A percentile compares a stretch with the other conserved stretches of the same genome.
These are phyloP conservation scores for Pseudorectes ferrugineus DNA, from an alignment of 2,113 vertebrate species.

Conservation along the genomic window DNA sequence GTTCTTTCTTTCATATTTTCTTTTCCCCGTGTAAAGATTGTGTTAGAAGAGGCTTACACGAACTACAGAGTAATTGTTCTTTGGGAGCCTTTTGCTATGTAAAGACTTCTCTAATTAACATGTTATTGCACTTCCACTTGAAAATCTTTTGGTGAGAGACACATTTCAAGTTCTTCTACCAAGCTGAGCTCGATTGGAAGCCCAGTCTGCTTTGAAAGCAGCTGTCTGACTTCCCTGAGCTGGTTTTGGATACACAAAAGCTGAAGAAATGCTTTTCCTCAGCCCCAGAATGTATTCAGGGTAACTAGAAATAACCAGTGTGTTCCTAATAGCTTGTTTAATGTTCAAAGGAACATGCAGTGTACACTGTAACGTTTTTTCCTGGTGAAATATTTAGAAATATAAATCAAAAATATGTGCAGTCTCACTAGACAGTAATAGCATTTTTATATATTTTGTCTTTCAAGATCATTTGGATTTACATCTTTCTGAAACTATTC, in stretches of 20 bases:
- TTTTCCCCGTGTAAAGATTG: not conserved
- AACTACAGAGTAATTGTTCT: constrained; percentile 14
- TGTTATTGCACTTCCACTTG: not conserved
- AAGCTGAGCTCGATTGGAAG: not conserved
- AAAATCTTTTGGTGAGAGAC: constrained; percentile 14
- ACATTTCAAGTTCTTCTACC: not conserved
- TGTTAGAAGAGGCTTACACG: not conserved
- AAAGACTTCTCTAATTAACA: constrained; percentile 26
- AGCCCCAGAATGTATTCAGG: not conserved
- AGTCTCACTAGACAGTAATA: not conserved
- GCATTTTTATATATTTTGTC: not conserved
- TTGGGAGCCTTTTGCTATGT: not conserved
- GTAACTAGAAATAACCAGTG: not conserved
- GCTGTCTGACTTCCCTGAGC: not conserved
- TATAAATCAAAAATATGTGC: not conserved
- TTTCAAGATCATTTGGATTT: not conserved
- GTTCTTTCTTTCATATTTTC: not conserved
- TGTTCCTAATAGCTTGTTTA: not conserved
- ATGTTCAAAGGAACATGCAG: not conserved
- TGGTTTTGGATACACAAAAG: not conserved
- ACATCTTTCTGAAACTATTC: not conserved
- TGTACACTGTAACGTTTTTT: not conserved
- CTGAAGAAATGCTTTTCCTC: not conserved
- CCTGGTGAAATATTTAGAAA: not conserved
- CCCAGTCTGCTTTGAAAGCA: not conserved